phyloP scores from a whole-genome alignment of 2,888 invertebrate species.

The Halictus quadricinctus region DNA sequence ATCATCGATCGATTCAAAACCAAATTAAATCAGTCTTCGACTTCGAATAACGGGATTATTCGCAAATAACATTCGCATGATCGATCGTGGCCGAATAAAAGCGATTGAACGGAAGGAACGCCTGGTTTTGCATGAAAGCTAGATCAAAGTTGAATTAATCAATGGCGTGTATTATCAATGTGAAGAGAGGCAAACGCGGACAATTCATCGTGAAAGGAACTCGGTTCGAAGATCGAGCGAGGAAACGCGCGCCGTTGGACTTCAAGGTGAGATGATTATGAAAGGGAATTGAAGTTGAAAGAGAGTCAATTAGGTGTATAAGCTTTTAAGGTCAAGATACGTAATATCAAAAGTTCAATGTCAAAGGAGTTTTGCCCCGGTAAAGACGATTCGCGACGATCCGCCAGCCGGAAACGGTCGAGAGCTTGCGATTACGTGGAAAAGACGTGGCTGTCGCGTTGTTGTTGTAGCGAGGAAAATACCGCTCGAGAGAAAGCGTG shows the following conservation, averaged over 20 bases:
- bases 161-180: neutral
- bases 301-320: neutral
- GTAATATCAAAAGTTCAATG: neutral
- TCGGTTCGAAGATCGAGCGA: neutral
- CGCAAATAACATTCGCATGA: too few relatives aligned
- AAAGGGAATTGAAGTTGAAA: neutral
- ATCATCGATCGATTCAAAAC: neutral
- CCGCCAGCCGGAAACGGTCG: neutral
- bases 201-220: neutral
- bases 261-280: neutral
- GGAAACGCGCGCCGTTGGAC: neutral
- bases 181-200: neutral
- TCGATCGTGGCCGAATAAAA: neutral
- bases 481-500: constrained; percentile 15
- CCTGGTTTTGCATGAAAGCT: neutral
- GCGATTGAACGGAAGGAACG: neutral
- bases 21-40: neutral
- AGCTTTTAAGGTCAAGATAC: constrained; percentile 3
- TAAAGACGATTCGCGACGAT: too few relatives aligned
- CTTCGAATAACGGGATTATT: neutral
- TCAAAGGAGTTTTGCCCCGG: constrained; percentile 9
- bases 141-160: neutral
- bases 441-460: neutral
- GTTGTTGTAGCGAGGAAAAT: neutral
- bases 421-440: neutral